Percentiles rank a stretch among this genome's conserved stretches.
phyloP scores from a whole-genome alignment of 2,888 invertebrate genomes.

The Agrochola lota region DNA sequence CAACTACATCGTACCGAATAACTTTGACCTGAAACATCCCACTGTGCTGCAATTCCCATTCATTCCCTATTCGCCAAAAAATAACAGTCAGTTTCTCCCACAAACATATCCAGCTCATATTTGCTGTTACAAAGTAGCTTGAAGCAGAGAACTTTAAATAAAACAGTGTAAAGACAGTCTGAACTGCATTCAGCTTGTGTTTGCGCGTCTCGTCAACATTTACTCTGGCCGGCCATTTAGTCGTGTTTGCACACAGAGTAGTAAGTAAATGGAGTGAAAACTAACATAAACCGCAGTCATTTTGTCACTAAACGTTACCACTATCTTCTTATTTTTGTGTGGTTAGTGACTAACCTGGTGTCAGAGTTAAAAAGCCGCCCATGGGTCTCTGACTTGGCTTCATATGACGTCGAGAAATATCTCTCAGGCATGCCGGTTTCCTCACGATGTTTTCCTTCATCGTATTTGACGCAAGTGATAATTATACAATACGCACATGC shows the following conservation, averaged over 20 bases:
- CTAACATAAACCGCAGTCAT: conserved; percentile 10
- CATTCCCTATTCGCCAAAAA: conserved; percentile 16
- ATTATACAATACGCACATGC: too few relatives aligned
- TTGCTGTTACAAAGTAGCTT: conserved; percentile 63
- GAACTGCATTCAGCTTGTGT: conserved; percentile 63
- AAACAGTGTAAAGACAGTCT: conserved; percentile 63
- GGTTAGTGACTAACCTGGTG: too few relatives aligned
- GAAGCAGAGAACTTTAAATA: conserved; percentile 60
- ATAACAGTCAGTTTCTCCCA: conserved; percentile 25
- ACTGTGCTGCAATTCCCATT: background rate
- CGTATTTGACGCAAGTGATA: too few relatives aligned
- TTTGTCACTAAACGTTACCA: background rate
- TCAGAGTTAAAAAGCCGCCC: too few relatives aligned
- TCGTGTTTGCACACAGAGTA: conserved; percentile 51
- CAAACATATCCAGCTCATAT: conserved; percentile 61
- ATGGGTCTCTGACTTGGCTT: too few relatives aligned
- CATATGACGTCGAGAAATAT: too few relatives aligned
- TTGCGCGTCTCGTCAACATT: conserved; percentile 63
- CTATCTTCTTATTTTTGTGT: background rate
- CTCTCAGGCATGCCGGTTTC: too few relatives aligned
- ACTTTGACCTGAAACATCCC: background rate
- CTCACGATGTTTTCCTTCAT: too few relatives aligned
- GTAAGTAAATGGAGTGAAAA: conserved; percentile 47
- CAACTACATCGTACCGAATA: background rate
- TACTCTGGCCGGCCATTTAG: conserved; percentile 62